Conservation (phyloP, 1,140 invertebrate genomes). For the Neodiprion fabricii region DNA sequence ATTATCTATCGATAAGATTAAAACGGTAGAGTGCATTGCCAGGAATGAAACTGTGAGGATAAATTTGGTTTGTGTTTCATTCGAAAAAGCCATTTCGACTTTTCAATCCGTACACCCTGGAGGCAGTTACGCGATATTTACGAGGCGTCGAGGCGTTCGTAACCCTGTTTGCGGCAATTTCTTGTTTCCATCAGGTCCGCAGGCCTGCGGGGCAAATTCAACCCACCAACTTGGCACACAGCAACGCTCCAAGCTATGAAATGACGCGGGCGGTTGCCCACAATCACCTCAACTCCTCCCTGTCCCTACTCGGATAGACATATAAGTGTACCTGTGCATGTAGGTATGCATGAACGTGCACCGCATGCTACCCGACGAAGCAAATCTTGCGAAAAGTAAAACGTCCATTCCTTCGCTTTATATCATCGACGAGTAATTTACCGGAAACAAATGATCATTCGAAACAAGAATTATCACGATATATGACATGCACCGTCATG, state of each 20-base stretch:
- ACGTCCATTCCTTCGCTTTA: background rate
- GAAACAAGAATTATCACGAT: too few species aligned
- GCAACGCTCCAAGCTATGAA: conserved; percentile 53
- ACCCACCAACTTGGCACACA: conserved; percentile 32
- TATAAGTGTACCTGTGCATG: background rate
- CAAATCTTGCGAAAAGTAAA: background rate
- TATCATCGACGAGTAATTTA: background rate
- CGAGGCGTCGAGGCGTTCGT: conserved; percentile 55
- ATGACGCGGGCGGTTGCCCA: conserved; percentile 59
- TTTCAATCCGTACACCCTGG: background rate
- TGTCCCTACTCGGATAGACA: background rate
- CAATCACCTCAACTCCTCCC: conserved; percentile 48
- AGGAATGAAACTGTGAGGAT: too few species aligned
- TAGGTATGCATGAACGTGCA: background rate
- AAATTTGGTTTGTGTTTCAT: background rate
- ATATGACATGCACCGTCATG: too few species aligned
- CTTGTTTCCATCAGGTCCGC: conserved; percentile 63
- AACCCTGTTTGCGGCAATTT: conserved; percentile 62
- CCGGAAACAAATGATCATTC: background rate
- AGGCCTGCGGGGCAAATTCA: conserved; percentile 58
- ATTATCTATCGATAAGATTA: too few species aligned
- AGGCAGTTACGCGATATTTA: conserved; percentile 47
- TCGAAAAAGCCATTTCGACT: background rate
- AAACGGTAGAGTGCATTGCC: too few species aligned
- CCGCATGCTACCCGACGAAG: background rate